phyloP scores from a whole-genome alignment of 2,113 vertebrate species.

The Capricornis sumatraensis region DNA sequence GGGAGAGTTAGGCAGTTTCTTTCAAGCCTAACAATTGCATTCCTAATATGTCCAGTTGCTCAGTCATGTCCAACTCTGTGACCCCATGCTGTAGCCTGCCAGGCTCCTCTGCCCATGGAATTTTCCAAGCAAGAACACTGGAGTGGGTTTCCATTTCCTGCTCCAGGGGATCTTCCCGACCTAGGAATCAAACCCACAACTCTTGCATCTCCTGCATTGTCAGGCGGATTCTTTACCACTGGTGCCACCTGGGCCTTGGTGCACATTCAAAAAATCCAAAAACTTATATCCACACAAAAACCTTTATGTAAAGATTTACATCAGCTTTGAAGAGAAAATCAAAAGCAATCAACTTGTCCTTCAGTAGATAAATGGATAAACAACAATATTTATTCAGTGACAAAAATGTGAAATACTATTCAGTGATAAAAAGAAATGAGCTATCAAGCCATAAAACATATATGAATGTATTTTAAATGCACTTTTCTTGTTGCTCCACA shows the following conservation, averaged over 20 bases:
- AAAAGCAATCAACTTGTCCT: neutral
- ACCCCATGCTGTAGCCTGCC: neutral
- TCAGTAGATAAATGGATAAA: neutral
- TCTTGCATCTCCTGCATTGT: neutral
- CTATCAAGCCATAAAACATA: neutral
- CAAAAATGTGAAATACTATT: neutral
- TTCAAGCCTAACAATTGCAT: neutral
- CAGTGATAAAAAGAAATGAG: neutral
- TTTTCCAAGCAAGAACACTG: neutral
- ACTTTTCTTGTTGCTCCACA: neutral
- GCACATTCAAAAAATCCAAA: neutral
- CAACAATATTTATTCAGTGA: neutral
- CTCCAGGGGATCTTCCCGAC: neutral
- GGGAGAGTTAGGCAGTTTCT: neutral
- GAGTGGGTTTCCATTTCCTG: neutral
- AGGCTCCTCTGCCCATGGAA: neutral
- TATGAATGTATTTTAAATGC: neutral
- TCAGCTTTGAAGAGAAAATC: neutral
- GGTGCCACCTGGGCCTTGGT: neutral
- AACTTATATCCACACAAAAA: neutral
- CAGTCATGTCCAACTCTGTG: neutral
- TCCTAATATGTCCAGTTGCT: neutral
- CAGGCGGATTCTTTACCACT: neutral
- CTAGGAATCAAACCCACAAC: accelerated
- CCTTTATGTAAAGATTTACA: neutral